Base-by-base conservation (phyloP, 2,888 invertebrate genomes). In the Pristionchus entomophagus region DNA sequence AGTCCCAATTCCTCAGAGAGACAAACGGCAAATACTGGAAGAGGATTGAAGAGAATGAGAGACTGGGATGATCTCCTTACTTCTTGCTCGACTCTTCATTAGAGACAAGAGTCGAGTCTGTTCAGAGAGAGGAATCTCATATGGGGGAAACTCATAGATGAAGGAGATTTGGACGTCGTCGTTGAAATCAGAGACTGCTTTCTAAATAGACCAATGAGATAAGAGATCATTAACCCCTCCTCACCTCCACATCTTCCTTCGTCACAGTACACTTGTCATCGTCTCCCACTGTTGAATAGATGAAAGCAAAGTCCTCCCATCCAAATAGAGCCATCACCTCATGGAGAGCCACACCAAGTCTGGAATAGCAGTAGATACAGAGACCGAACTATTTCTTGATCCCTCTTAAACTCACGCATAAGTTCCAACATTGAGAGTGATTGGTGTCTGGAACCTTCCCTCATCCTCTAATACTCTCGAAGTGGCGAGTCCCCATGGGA, bases 261-360 rank as follows among this genome's bases (percentile, higher is more conserved):
- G 89, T 87, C 49, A 88, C 89, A 22, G 86, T 87, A 65, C 90
- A 90, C 81, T 89, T 89, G 38, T 89, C 88, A 17, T 85, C 85
- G 41, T 89, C 89, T 53, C 88, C 88, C 69, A 89, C 89, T 69
- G 88, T 88, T 4, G 88, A 85, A 81, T 88, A 91, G 62, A 91
- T 86, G n/a, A 90, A 88, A n/a, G 90, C 91, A 29, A 91, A 89
- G 22, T 89, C 88, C 17, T 87, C 87, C 91, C 91, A 91, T 12
- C 78, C 88, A 53, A 89, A 89, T 51, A 89, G 88, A 19, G 56
- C 65, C 89, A 91, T 89, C 6, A 90, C 84, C 78, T 88, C 88
- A 35, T 86, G 86, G 32, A 91, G 84, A 8, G 90, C 91, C 49
- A 88, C 86, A 4, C 90, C 91, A 2, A 91, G 84, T 10, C 91